Conservation (phyloP, 2,113 vertebrate genomes). For the Prionailurus bengalensis region DNA sequence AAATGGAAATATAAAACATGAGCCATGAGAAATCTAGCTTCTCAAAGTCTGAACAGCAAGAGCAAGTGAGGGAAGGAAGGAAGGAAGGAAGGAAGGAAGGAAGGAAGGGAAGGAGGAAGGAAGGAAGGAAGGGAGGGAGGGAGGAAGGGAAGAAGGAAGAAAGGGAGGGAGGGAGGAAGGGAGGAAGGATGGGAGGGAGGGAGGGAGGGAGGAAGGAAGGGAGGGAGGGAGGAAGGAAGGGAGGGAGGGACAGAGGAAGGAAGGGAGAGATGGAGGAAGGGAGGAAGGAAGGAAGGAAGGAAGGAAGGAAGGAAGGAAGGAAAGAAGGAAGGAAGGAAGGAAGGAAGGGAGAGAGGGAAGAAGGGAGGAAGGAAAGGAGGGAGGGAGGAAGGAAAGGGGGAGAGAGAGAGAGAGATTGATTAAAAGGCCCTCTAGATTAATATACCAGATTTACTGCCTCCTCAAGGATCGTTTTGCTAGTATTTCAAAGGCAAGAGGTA, state of each 20-base stretch:
- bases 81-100: fast-evolving
- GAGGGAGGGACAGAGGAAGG: fast-evolving
- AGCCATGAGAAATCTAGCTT: not conserved
- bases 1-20: not conserved
- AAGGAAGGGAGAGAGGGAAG: not conserved
- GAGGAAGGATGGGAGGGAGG: no score
- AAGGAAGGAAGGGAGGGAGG: fast-evolving
- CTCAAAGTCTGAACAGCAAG: not conserved
- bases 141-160: no score
- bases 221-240: fast-evolving
- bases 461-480: not conserved
- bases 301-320: fast-evolving
- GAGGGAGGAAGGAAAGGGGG: fast-evolving
- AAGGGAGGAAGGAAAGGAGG: fast-evolving
- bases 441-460: not conserved
- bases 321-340: fast-evolving
- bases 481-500: not conserved
- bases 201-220: fast-evolving
- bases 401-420: not conserved
- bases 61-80: not conserved
- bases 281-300: not conserved
- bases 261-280: fast-evolving
- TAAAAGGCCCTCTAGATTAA: not conserved
- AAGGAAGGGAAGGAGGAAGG: not conserved
- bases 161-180: fast-evolving